Percentiles rank a stretch among this genome's conserved stretches.
Conservation (phyloP, 2,888 invertebrate genomes). For the Ceraclea dissimilis region DNA sequence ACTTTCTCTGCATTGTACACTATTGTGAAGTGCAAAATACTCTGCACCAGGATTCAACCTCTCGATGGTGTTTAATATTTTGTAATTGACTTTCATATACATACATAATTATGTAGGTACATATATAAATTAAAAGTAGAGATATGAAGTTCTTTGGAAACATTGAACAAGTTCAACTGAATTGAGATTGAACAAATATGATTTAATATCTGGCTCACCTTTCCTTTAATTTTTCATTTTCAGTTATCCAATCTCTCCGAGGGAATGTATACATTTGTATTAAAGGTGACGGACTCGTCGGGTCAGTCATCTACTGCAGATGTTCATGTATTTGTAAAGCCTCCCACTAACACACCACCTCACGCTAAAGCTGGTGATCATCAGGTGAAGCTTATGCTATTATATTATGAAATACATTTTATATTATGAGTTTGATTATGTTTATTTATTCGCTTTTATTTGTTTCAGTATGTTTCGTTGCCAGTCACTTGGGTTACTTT, state of each 20-base stretch:
- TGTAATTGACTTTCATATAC: no score
- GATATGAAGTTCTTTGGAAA: no score
- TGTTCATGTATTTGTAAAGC: conserved; percentile 89
- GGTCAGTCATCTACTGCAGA: conserved; percentile 82
- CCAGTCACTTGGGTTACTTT: conserved; percentile 74
- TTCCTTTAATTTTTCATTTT: conserved; percentile 21
- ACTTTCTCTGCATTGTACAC: neutral
- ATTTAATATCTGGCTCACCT: no score
- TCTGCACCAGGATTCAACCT: no score
- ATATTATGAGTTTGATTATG: neutral
- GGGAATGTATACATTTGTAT: conserved; percentile 88
- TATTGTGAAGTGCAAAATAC: neutral
- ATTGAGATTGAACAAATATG: no score
- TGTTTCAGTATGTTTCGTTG: conserved; percentile 64
- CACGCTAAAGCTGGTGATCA: conserved; percentile 59
- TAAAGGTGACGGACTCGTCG: conserved; percentile 88
- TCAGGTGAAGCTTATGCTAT: conserved; percentile 31
- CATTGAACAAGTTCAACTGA: no score
- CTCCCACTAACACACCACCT: conserved; percentile 78
- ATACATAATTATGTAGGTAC: neutral
- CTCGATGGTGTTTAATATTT: no score
- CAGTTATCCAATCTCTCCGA: conserved; percentile 82
- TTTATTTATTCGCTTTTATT: neutral
- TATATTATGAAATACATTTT: no score
- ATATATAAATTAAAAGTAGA: neutral